phyloP scores from a whole-genome alignment of 2,888 invertebrate genomes.

The Unio delphinus region DNA sequence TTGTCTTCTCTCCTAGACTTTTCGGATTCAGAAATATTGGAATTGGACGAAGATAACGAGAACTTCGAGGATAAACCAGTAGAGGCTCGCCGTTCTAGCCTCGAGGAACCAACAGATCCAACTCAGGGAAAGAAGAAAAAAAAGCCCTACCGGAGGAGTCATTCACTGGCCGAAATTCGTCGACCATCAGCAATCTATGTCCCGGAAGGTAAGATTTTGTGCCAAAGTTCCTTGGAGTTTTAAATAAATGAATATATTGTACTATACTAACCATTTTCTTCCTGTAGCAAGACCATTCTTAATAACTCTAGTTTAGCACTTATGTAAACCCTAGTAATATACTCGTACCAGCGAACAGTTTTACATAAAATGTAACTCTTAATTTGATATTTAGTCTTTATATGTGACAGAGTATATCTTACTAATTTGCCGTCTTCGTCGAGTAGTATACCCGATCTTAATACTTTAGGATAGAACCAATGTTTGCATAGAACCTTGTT shows the following conservation, averaged over 20 bases:
- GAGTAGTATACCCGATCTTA: no score
- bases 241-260: neutral
- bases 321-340: no score
- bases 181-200: slow-evolving; percentile 48
- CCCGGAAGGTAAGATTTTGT: slow-evolving; percentile 47
- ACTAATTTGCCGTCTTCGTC: no score
- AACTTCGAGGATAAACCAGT: slow-evolving; percentile 47
- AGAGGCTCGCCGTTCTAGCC: slow-evolving; percentile 37
- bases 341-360: no score
- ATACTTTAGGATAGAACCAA: no score
- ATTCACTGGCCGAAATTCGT: slow-evolving; percentile 58
- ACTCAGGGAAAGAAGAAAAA: slow-evolving; percentile 29
- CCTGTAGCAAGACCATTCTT: no score
- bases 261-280: no score
- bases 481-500: no score
- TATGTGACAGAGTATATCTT: no score
- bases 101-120: slow-evolving; percentile 32
- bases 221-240: neutral
- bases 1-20: slow-evolving; percentile 41
- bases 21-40: slow-evolving; percentile 61
- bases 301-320: no score
- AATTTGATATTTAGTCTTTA: no score
- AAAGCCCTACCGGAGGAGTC: slow-evolving; percentile 51
- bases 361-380: no score
- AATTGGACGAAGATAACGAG: slow-evolving; percentile 50